phyloP scores from a whole-genome alignment of 2,797 vertebrate genomes.

The Acipenser oxyrinchus region DNA sequence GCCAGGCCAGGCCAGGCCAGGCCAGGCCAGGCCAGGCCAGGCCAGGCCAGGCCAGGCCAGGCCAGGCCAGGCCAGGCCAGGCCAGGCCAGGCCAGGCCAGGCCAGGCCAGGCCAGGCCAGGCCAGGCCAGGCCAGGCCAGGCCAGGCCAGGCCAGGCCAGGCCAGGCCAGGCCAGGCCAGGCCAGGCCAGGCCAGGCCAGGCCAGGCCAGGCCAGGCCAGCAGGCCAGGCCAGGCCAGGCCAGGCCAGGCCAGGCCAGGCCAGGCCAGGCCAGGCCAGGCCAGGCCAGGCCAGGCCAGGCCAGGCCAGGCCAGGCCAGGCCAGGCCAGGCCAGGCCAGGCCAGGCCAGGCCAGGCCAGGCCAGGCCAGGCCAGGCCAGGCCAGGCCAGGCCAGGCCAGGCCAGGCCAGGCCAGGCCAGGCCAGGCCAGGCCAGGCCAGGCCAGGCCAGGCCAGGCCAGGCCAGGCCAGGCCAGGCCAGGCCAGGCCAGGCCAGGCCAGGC shows the following conservation, averaged over 20 bases:
- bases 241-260: slow-evolving; percentile 12
- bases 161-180: slow-evolving; percentile 12
- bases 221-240: slow-evolving; percentile 12
- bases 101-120: slow-evolving; percentile 2
- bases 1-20: too few species aligned
- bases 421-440: slow-evolving; percentile 19
- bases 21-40: too few species aligned
- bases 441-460: slow-evolving; percentile 17
- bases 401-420: slow-evolving; percentile 17
- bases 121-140: slow-evolving; percentile 10
- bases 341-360: slow-evolving; percentile 18
- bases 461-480: slow-evolving; percentile 19
- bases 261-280: slow-evolving; percentile 12
- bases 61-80: too few species aligned
- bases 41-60: too few species aligned
- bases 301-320: slow-evolving; percentile 18
- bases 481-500: slow-evolving; percentile 22
- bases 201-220: slow-evolving; percentile 3
- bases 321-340: slow-evolving; percentile 18
- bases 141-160: slow-evolving; percentile 12
- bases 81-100: neutral
- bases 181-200: slow-evolving; percentile 12
- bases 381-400: slow-evolving; percentile 18
- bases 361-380: slow-evolving; percentile 22
- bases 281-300: slow-evolving; percentile 17